Percentiles rank a stretch among this genome's conserved stretches.
These are phyloP conservation scores for Sandelia bainsii DNA, from an alignment of 2,797 vertebrate species.

Conservation along the genomic window DNA sequence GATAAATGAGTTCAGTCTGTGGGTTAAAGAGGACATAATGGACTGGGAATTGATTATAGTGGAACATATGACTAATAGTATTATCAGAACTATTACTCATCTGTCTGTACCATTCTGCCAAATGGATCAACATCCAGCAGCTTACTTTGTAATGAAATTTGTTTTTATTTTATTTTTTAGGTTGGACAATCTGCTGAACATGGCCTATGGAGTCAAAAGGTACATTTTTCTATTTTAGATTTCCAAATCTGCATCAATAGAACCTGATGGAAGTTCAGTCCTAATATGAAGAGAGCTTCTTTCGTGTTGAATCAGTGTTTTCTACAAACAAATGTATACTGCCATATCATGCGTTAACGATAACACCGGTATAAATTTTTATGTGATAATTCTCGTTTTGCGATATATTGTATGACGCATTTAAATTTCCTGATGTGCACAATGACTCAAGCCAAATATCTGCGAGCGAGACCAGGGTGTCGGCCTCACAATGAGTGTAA, in stretches of 20 bases:
- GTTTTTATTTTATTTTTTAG: conserved; percentile 87
- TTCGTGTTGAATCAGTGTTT: conserved; percentile 19
- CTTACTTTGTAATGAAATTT: conserved; percentile 37
- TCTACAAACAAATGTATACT: conserved; percentile 16
- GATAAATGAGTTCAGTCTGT: conserved; percentile 24
- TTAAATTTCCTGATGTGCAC: too few species aligned
- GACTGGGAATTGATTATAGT: conserved; percentile 7
- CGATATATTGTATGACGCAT: too few species aligned
- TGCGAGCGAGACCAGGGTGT: too few species aligned
- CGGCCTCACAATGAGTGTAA: too few species aligned
- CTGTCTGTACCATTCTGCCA: conserved; percentile 56
- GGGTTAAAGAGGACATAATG: conserved; percentile 20
- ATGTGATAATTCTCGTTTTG: too few species aligned
- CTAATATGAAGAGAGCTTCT: conserved; percentile 5
- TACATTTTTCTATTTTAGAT: conserved; percentile 74
- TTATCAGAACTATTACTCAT: conserved; percentile 54
- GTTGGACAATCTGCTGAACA: conserved; percentile 99
- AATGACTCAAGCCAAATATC: too few species aligned
- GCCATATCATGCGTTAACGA: too few species aligned
- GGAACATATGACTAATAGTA: conserved; percentile 13
- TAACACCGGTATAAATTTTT: too few species aligned
- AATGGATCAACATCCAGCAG: conserved; percentile 17
- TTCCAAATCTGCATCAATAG: conserved; percentile 28
- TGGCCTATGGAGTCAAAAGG: conserved; percentile 99
- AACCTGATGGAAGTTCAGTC: conserved; percentile 31